Conservation (phyloP, 1,140 invertebrate genomes). For the Drosophila sturtevanti region DNA sequence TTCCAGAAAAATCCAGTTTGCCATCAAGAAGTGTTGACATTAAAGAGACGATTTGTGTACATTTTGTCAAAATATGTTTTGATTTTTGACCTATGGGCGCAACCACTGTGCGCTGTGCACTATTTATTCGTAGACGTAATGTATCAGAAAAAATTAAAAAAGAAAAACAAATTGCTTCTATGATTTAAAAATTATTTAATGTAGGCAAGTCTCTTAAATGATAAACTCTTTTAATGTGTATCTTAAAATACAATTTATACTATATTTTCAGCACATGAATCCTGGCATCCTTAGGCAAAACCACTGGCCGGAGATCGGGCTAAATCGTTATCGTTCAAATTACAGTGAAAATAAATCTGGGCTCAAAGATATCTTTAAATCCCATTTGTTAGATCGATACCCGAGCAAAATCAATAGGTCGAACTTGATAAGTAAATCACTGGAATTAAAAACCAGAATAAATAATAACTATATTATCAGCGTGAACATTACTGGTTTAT, state of each 20-base stretch:
- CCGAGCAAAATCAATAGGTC: background rate
- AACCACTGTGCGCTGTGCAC: too few relatives aligned
- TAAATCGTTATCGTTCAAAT: background rate
- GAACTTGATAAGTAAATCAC: background rate
- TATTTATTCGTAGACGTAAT: too few relatives aligned
- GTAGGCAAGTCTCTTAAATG: too few relatives aligned
- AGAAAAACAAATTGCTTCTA: too few relatives aligned
- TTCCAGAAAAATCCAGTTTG: too few relatives aligned
- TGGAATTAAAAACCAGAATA: background rate
- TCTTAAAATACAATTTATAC: background rate
- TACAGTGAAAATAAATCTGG: background rate
- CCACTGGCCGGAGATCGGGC: background rate
- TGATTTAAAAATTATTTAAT: too few relatives aligned
- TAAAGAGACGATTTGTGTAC: too few relatives aligned
- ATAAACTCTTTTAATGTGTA: too few relatives aligned
- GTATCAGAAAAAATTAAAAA: too few relatives aligned
- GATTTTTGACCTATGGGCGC: too few relatives aligned
- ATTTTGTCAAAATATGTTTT: too few relatives aligned
- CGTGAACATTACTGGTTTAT: background rate
- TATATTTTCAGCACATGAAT: background rate
- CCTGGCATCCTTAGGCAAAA: background rate
- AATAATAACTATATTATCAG: background rate
- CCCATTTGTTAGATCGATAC: background rate
- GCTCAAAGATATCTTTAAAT: background rate
- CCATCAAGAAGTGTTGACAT: too few relatives aligned